Conservation (phyloP, 2,797 vertebrate genomes). For the Falco naumanni region DNA sequence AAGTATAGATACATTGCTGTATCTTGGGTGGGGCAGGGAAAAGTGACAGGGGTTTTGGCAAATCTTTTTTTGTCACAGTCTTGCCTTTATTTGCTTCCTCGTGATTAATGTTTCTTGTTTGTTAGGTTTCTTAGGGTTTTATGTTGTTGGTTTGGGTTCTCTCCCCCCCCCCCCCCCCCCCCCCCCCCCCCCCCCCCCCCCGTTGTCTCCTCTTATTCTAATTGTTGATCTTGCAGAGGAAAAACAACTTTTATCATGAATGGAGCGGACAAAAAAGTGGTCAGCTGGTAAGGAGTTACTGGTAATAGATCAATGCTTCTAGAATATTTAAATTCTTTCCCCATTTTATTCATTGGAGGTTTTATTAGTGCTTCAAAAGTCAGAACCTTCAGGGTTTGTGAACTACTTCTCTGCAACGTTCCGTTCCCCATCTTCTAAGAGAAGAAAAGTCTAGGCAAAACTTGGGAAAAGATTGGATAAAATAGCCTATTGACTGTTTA, state of each 20-base stretch:
- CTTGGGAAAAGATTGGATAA: neutral
- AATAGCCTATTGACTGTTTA: neutral
- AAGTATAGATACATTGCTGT: neutral
- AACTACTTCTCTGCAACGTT: neutral
- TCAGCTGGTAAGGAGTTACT: neutral
- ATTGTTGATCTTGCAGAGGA: neutral
- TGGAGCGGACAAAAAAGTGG: neutral
- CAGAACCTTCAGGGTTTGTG: neutral
- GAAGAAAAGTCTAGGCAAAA: neutral
- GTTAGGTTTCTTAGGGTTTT: neutral
- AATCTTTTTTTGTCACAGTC: neutral
- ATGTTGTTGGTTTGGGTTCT: neutral
- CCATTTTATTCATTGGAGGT: neutral
- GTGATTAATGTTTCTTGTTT: neutral
- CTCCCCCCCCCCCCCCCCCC: neutral
- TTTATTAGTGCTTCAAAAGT: neutral
- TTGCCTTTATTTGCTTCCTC: neutral
- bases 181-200: neutral
- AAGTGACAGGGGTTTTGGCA: neutral
- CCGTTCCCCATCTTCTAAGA: neutral
- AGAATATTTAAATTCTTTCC: neutral
- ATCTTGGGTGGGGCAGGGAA: accelerated
- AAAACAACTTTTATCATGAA: neutral
- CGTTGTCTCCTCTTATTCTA: neutral
- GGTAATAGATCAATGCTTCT: neutral